Conservation (phyloP, 2,888 invertebrate species). For the Thymelicus lineola region DNA sequence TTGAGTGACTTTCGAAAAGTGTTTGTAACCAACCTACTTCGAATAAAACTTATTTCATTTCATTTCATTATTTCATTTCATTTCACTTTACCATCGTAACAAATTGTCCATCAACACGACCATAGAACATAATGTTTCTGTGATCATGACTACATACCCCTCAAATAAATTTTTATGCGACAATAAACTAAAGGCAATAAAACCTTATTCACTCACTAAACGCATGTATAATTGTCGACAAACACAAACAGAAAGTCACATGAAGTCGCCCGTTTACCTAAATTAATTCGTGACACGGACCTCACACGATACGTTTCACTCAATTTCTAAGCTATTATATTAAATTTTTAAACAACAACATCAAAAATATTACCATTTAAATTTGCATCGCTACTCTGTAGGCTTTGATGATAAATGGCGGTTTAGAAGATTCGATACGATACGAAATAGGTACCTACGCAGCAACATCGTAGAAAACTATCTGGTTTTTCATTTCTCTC, state of each 20-base stretch:
- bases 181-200: slow-evolving; percentile 20
- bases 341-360: slow-evolving; percentile 38
- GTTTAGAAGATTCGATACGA: no score
- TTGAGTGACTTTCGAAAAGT: no score
- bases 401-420: not conserved
- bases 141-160: no score
- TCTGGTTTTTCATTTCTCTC: no score
- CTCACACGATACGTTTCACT: slow-evolving; percentile 17
- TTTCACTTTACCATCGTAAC: no score
- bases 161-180: slow-evolving; percentile 6
- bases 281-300: slow-evolving; percentile 22
- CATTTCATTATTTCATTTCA: no score
- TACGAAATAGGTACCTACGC: no score
- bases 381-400: slow-evolving; percentile 13
- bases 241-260: slow-evolving; percentile 16
- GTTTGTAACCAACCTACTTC: no score
- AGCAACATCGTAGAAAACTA: no score
- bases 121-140: no score
- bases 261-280: slow-evolving; percentile 6
- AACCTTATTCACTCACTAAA: slow-evolving; percentile 17
- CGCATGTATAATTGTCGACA: slow-evolving; percentile 16
- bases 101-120: no score
- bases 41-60: no score
- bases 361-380: slow-evolving; percentile 51
- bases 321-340: slow-evolving; percentile 34